Evolutionary conservation across 2,888 invertebrate genomes (phyloP).

Genomic region (Drosophila niveifrons): DNA sequence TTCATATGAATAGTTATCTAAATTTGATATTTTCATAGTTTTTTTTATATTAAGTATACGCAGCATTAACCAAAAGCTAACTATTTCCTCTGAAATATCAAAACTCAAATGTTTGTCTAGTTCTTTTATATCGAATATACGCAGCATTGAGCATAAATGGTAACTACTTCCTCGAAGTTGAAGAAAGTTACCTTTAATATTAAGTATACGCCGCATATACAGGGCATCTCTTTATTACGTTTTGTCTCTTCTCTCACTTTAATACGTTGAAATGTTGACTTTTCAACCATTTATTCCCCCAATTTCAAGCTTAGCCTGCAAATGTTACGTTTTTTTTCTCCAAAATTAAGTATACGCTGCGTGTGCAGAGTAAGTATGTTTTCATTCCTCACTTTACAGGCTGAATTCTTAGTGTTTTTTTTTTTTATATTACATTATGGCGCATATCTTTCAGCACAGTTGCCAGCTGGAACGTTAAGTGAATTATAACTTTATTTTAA

Average conservation of each 20-base stretch:
- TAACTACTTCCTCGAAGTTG: no score
- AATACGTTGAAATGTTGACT: background rate
- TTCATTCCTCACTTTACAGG: background rate
- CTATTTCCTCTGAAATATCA: no score
- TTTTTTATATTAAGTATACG: no score
- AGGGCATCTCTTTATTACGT: background rate
- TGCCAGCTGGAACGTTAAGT: constrained; percentile 42
- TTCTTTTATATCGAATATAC: no score
- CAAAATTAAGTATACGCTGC: background rate
- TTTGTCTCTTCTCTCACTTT: background rate
- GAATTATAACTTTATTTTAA: constrained; percentile 58
- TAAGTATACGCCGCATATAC: background rate
- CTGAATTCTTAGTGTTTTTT: background rate
- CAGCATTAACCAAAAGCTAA: no score
- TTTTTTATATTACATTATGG: constrained; percentile 5
- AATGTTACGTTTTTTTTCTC: background rate
- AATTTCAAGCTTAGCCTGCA: background rate
- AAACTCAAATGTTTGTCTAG: no score
- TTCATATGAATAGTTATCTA: no score
- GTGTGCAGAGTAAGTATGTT: constrained; percentile 18
- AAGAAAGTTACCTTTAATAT: background rate
- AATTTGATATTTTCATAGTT: no score
- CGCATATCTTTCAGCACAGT: constrained; percentile 37
- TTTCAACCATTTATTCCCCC: background rate
- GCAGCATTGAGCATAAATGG: no score